These are phyloP conservation scores for Mystacides longicornis DNA, from an alignment of 2,888 invertebrate genomes.

Conservation along the genomic window DNA sequence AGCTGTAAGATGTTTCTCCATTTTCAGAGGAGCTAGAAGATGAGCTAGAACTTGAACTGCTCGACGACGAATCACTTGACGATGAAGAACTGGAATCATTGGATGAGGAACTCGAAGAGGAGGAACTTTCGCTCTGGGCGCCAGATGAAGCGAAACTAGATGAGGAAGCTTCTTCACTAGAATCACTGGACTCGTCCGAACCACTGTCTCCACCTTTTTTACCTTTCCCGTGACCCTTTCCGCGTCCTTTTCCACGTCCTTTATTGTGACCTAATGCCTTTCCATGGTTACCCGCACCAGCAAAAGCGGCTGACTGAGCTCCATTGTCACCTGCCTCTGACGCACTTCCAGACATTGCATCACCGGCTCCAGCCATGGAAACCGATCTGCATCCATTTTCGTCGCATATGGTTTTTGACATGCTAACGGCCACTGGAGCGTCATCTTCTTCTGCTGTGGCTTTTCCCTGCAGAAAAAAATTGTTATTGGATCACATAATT, in stretches of 20 bases:
- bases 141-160: too few species aligned
- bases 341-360: background rate
- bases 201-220: too few species aligned
- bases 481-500: too few species aligned
- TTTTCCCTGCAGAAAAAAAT: background rate
- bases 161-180: background rate
- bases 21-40: background rate
- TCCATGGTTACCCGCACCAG: background rate
- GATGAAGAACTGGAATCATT: slow-evolving; percentile 1
- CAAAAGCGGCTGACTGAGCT: background rate
- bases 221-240: too few species aligned
- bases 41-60: background rate
- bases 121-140: background rate
- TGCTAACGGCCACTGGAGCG: background rate
- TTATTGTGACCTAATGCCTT: too few species aligned
- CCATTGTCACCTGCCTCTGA: background rate
- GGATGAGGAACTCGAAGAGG: too few species aligned
- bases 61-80: slow-evolving; percentile 5
- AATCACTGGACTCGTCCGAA: background rate
- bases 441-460: background rate
- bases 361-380: background rate
- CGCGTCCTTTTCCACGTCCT: too few species aligned
- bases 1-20: background rate
- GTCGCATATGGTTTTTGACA: background rate
- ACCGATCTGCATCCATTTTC: background rate